These are phyloP conservation scores for Sminthopsis crassicaudata DNA, from an alignment of 2,113 vertebrate species.

Conservation along the genomic window DNA sequence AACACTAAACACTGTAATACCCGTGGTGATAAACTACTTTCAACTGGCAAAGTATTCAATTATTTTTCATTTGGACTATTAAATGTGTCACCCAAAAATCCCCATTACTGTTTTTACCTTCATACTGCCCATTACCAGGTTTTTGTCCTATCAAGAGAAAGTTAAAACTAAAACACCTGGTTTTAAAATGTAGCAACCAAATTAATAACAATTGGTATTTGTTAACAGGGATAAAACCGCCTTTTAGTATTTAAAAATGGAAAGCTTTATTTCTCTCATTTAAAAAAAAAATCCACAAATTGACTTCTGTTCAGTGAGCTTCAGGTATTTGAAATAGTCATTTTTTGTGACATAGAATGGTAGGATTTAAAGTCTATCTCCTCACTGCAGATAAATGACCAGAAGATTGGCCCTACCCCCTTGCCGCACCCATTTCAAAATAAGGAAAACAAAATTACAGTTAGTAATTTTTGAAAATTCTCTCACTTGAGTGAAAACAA, in stretches of 20 bases:
- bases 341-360: background rate
- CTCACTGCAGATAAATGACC: background rate
- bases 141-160: constrained; percentile 63
- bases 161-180: constrained; percentile 58
- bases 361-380: background rate
- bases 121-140: constrained; percentile 20
- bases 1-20: constrained; percentile 69
- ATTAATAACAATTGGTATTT: constrained; percentile 67
- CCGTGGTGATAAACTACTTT: constrained; percentile 67
- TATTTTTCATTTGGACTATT: constrained; percentile 77
- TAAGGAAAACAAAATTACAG: fast-evolving
- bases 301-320: constrained; percentile 30
- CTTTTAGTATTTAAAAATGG: constrained; percentile 24
- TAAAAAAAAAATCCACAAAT: constrained; percentile 6
- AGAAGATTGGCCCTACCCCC: fast-evolving
- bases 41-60: constrained; percentile 67
- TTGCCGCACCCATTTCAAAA: background rate
- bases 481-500: background rate
- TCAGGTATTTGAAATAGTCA: background rate
- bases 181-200: constrained; percentile 54
- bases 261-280: constrained; percentile 36
- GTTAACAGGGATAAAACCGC: constrained; percentile 69
- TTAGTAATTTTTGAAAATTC: background rate
- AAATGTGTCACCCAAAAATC: constrained; percentile 63
- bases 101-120: constrained; percentile 60